Percentiles rank a stretch among this genome's conserved stretches.
Conservation (phyloP, 2,888 invertebrate species). For the Apamea sordens region DNA sequence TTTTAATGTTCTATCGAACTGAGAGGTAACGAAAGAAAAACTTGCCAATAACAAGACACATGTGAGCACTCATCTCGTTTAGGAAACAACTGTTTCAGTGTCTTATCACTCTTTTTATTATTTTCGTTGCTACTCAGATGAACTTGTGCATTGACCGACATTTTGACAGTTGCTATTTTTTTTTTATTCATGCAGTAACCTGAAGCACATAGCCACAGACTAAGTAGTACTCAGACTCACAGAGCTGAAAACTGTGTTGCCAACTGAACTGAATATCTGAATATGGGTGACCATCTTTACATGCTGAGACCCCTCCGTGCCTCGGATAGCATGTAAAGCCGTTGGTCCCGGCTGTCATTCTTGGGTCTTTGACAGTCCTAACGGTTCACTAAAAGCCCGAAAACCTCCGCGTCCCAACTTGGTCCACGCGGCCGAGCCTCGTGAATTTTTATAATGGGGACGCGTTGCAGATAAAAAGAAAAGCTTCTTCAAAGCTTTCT, state of each 20-base stretch:
- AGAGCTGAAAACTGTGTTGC: constrained; percentile 1
- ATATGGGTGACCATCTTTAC: too few species aligned
- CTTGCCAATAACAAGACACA: constrained; percentile 96
- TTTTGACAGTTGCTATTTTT: constrained; percentile 63
- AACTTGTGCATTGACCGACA: constrained; percentile 88
- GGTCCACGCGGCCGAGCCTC: not conserved
- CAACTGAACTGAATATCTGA: too few species aligned
- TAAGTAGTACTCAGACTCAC: not conserved
- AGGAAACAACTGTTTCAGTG: constrained; percentile 91
- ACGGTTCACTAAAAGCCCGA: too few species aligned
- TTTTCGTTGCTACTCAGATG: constrained; percentile 84
- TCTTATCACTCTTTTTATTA: constrained; percentile 86
- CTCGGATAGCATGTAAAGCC: too few species aligned
- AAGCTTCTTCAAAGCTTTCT: too few species aligned
- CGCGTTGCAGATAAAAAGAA: too few species aligned
- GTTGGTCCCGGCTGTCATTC: too few species aligned
- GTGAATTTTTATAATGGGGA: too few species aligned
- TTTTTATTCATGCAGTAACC: not conserved
- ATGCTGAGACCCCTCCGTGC: too few species aligned
- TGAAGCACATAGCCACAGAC: not conserved
- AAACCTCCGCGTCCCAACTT: not conserved
- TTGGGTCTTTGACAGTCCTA: too few species aligned
- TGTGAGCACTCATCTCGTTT: constrained; percentile 95
- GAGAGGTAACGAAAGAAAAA: constrained; percentile 50
- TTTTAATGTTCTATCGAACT: constrained; percentile 22